A percentile compares a stretch with the other conserved stretches of the same genome.
Conservation (phyloP, 2,797 vertebrate species). For the Mallotus villosus region DNA sequence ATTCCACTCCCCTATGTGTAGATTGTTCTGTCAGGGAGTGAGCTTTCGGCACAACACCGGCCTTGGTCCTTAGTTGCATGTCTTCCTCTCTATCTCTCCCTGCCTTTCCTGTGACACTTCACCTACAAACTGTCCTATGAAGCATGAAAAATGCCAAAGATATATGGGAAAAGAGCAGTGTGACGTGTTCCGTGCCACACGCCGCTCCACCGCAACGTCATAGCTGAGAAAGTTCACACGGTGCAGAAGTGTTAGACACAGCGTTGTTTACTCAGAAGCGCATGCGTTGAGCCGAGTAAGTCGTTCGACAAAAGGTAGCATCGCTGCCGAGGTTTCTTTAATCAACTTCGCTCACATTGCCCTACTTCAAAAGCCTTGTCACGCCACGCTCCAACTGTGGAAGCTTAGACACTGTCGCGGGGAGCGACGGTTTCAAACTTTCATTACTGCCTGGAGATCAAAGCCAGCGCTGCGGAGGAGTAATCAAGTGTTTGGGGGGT, state of each 20-base stretch:
- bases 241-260: too few species aligned
- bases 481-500: slow-evolving; percentile 19
- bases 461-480: slow-evolving; percentile 29
- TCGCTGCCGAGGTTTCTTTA: slow-evolving; percentile 19
- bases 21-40: too few species aligned
- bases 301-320: background rate
- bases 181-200: too few species aligned
- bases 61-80: too few species aligned
- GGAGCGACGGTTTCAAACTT: slow-evolving; percentile 31
- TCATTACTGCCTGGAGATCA: slow-evolving; percentile 29
- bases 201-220: too few species aligned
- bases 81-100: too few species aligned
- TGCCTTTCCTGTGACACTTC: too few species aligned
- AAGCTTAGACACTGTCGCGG: slow-evolving; percentile 27
- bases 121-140: too few species aligned
- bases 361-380: slow-evolving; percentile 28
- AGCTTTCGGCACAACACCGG: too few species aligned
- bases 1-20: too few species aligned
- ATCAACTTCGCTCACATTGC: slow-evolving; percentile 12
- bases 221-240: background rate
- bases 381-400: slow-evolving; percentile 13
- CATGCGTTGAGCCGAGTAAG: background rate
- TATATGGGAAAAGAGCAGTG: too few species aligned
- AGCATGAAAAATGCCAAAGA: too few species aligned
- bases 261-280: background rate